Evolutionary conservation across 2,888 invertebrate species (phyloP).

Genomic region (Junonia oenone): DNA sequence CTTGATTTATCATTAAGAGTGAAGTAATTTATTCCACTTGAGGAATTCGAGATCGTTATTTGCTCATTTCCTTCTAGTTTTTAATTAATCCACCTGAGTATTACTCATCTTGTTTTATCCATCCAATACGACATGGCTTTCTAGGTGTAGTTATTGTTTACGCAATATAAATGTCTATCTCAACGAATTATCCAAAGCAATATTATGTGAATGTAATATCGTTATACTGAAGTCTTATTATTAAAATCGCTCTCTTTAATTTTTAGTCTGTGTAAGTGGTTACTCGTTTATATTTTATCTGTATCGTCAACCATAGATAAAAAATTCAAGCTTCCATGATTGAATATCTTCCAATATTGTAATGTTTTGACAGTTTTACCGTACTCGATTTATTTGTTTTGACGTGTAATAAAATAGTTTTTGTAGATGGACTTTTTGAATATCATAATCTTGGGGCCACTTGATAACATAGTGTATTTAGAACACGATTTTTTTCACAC

Average conservation of each 20-base stretch:
- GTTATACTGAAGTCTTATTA: constrained; percentile 12
- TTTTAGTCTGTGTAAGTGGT: constrained; percentile 13
- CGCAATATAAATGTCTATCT: constrained; percentile 41
- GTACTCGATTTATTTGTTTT: not conserved
- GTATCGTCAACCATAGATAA: not conserved
- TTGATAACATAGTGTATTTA: constrained; percentile 39
- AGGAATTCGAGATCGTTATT: constrained; percentile 23
- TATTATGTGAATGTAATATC: constrained; percentile 42
- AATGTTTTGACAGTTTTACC: not conserved
- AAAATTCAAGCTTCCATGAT: constrained; percentile 12
- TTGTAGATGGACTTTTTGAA: constrained; percentile 25
- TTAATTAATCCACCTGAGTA: constrained; percentile 32
- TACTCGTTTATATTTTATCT: constrained; percentile 4
- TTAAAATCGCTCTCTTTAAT: constrained; percentile 27
- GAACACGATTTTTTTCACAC: constrained; percentile 33
- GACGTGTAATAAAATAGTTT: not conserved
- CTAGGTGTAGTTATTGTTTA: constrained; percentile 30
- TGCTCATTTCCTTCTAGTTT: constrained; percentile 34
- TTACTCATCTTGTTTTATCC: constrained; percentile 42
- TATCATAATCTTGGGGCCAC: constrained; percentile 66
- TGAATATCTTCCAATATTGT: constrained; percentile 11
- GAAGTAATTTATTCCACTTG: constrained; percentile 23
- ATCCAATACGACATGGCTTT: constrained; percentile 69
- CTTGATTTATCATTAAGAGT: constrained; percentile 17
- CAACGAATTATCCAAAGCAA: constrained; percentile 71